Evolutionary conservation across 1,140 invertebrate species (phyloP), one percentile per base, ranked within the genome.

Genomic region (Chymomyza costata): DNA sequence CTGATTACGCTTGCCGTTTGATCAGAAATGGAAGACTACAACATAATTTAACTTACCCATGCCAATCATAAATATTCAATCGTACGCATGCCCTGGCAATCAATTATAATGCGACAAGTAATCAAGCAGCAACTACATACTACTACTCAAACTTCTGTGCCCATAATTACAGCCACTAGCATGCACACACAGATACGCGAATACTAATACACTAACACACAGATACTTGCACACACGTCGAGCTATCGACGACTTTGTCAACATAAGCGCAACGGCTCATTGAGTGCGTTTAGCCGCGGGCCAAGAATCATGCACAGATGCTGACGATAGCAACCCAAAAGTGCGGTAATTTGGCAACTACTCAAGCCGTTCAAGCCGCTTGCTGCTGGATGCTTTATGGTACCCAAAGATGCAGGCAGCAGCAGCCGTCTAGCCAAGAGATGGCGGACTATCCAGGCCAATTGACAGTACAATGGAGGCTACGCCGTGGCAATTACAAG

Each of bases 1-100:
- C 73, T 73, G 59, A 80, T 80, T 80, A 80, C 73, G 65, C 59
- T 80, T 80, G 73, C 73, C 60, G 73, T 80, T 80, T 80, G 73
- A 80, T 80, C 73, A 80, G 31, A 54, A 40, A 18, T 16, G 35
- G 17, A 44, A 57, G 58, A 43, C 44, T 64, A 45, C 34, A 63
- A 37, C 49, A 15, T 25, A 21, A 44, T 25, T 37, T 25, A 25
- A 25, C 21, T 8, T n/a, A 30, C 46, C 49, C 38, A 17, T 28
- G 38, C 63, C 48, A 53, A 58, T 66, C 71, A 78, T 78, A 78
- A 80, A 78, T 76, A 76, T 76, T 76, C 71, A 78, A 80, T 76
- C 46, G 39, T 31, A 38, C 35, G 38, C 16, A 28, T 52, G 21
- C 21, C 3, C 8, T 25, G 21, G 21, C 21, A 25, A 25, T 25